phyloP scores from a whole-genome alignment of 2,113 vertebrate genomes.

The Psophia crepitans region DNA sequence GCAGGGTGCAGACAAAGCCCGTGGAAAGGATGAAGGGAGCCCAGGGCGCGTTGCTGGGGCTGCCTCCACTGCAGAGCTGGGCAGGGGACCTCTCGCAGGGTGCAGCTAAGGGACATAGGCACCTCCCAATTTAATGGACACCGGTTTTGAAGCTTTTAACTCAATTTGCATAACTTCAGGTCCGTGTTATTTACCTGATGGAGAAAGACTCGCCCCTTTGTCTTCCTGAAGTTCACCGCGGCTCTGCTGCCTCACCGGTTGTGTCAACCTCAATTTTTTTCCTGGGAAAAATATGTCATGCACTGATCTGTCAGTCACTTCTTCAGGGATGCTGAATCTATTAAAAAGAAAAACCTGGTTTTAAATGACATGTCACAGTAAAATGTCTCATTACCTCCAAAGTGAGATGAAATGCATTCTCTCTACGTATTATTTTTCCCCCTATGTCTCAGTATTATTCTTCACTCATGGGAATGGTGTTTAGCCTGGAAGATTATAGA shows the following conservation, averaged over 20 bases:
- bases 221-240: background rate
- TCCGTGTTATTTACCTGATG: background rate
- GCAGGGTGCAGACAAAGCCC: background rate
- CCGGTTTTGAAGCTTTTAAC: background rate
- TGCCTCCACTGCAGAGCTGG: background rate
- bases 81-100: background rate
- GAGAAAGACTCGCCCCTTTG: background rate
- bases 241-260: background rate
- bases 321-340: slow-evolving; percentile 19
- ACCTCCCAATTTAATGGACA: background rate
- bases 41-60: background rate
- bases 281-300: slow-evolving; percentile 8
- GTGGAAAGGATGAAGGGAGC: background rate
- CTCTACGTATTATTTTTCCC: background rate
- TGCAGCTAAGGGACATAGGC: background rate
- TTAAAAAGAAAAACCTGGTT: slow-evolving; percentile 52
- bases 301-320: slow-evolving; percentile 56
- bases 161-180: background rate
- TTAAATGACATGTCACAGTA: slow-evolving; percentile 69
- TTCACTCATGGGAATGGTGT: slow-evolving; percentile 16
- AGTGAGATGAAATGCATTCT: slow-evolving; percentile 63
- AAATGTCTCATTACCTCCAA: slow-evolving; percentile 66
- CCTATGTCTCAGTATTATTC: slow-evolving; percentile 26
- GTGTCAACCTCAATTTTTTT: background rate
- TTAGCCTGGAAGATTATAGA: slow-evolving; percentile 51